Base-by-base conservation (phyloP, 2,797 vertebrate species). In the Petrocephalus sullivani region DNA sequence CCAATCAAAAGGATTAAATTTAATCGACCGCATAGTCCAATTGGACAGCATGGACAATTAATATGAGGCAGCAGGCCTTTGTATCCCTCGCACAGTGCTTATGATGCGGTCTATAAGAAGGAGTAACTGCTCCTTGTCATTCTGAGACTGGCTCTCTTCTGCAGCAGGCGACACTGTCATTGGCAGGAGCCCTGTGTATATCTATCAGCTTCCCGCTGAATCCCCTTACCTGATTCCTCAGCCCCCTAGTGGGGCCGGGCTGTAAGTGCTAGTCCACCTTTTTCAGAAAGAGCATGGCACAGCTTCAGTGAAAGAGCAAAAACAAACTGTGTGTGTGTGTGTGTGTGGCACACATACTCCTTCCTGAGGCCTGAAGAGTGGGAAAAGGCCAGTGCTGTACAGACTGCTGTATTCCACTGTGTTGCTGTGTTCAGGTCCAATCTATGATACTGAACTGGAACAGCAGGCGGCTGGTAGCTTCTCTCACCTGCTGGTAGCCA, bases 1-100 rank as follows among this genome's bases (percentile, higher is more conserved):
- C 89, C 90, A 93, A 92, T 92, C 89, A 92, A 91, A 87, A 90
- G 41, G 53, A 56, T n/a, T 4, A 21, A 71, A 88, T 87, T 85
- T 67, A 90, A 92, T 88, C 75, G 90, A 64, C 89, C 85, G 82
- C 90, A 71, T 87, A 12, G 9, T 90, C 90, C 86, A 91, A 82
- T 88, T 91, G 90, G 90, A 88, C 88, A 89, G 86, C 83, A 87
- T 64, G 90, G 88, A 89, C 88, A 87, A 87, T 92, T 89, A 90
- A 87, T 61, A 57, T n/a, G 86, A 88, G 78, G 88, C 85, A 89
- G 91, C 89, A 85, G 84, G 61, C 67, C 49, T 87, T 75, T 41
- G 4, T 19, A 78, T 19, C n/a, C 37, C 33, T 21, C 23, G 14
- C 54, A 49, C 33, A 60, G 37, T 51, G 10, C 16, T 56, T 41